These are phyloP conservation scores for Premnoplex brunnescens DNA, from an alignment of 2,797 vertebrate species.

Conservation along the genomic window DNA sequence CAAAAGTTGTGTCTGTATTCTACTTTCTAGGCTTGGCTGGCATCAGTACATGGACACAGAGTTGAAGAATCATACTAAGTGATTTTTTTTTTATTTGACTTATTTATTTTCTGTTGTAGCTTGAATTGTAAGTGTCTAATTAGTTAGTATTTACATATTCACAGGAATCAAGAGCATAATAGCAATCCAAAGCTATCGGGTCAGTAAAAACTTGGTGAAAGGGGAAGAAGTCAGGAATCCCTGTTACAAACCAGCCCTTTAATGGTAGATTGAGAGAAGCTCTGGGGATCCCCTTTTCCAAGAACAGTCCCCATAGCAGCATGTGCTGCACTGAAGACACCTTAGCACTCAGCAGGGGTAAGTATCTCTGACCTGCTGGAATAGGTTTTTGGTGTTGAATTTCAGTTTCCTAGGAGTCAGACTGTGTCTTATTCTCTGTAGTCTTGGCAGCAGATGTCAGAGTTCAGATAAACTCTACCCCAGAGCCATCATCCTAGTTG, in stretches of 20 bases:
- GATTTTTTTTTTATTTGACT: neutral
- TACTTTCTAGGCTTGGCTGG: neutral
- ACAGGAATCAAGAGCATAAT: neutral
- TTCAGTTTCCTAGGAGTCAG: conserved; percentile 48
- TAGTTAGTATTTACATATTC: neutral
- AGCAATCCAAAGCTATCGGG: neutral
- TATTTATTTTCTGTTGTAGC: neutral
- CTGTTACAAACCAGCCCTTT: neutral
- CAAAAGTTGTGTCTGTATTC: neutral
- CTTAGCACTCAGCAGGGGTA: neutral
- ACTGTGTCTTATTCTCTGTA: neutral
- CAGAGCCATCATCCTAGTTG: neutral
- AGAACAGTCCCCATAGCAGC: neutral
- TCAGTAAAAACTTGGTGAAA: neutral
- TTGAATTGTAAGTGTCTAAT: neutral
- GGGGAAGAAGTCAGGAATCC: neutral
- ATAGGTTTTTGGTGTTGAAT: conserved; percentile 26
- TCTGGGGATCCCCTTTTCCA: neutral
- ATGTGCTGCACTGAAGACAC: neutral
- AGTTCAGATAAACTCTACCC: neutral
- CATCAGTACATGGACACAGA: neutral
- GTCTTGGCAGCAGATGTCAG: conserved; percentile 11
- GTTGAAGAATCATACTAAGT: neutral
- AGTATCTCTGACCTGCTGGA: neutral
- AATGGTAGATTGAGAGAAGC: neutral